Evolutionary conservation across 2,888 invertebrate species (phyloP).

Genomic region (Mycalesis mineus): DNA sequence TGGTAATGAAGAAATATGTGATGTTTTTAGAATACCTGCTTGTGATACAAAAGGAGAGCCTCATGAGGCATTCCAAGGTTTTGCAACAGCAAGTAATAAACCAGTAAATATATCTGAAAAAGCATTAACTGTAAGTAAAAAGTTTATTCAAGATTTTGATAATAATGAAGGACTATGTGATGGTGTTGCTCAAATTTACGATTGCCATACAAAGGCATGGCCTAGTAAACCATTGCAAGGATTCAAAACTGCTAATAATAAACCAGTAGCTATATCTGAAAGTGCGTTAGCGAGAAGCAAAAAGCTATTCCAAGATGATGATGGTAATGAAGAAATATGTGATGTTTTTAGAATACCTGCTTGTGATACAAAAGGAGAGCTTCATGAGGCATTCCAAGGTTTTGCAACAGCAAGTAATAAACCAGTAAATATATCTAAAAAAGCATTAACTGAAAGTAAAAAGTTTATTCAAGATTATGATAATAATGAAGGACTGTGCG

Average conservation of each 20-base stretch:
- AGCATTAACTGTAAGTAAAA: constrained; percentile 33
- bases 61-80: not conserved
- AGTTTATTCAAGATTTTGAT: constrained; percentile 37
- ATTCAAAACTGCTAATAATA: constrained; percentile 44
- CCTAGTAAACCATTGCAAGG: constrained; percentile 16
- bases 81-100: not conserved
- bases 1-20: too few species aligned
- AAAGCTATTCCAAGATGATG: constrained; percentile 36
- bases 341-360: too few species aligned
- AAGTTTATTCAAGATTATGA: constrained; percentile 38
- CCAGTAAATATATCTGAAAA: not conserved
- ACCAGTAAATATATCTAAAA: not conserved
- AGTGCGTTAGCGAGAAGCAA: constrained; percentile 36
- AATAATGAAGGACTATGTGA: not conserved
- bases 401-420: not conserved
- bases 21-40: too few species aligned
- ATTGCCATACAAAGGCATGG: too few species aligned
- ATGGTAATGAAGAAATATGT: constrained; percentile 1
- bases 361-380: too few species aligned
- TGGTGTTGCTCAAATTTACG: constrained; percentile 10
- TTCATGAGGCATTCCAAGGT: not conserved
- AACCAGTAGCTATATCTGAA: constrained; percentile 40
- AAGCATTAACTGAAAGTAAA: constrained; percentile 32
- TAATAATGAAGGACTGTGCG: not conserved
- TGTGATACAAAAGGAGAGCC: too few species aligned